Evolutionary conservation across 1,140 invertebrate species (phyloP).

Genomic region (Leptoteleia sp.): DNA sequence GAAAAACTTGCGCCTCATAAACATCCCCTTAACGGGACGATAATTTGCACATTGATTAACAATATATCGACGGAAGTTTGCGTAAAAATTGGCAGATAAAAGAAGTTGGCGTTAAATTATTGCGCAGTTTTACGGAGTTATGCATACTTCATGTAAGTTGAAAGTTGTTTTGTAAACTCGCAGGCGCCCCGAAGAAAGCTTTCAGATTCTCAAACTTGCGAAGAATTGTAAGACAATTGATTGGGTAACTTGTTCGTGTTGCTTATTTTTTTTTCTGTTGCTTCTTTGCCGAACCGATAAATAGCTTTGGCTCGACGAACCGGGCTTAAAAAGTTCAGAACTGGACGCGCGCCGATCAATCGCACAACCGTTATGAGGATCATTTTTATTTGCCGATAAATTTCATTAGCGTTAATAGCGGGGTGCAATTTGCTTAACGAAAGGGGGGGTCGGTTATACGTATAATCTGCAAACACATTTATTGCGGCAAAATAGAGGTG

Average conservation of each 20-base stretch:
- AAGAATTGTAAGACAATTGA: constrained; percentile 48
- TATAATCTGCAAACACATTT: constrained; percentile 53
- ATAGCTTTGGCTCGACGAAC: background rate
- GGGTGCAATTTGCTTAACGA: constrained; percentile 8
- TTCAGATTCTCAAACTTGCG: constrained; percentile 22
- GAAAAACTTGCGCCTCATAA: too few relatives aligned
- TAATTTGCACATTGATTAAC: constrained; percentile 26
- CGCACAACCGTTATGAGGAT: background rate
- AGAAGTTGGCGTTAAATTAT: constrained; percentile 38
- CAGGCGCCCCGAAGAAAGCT: constrained; percentile 2
- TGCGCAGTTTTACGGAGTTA: constrained; percentile 22
- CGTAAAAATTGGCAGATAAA: constrained; percentile 25
- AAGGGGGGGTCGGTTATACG: constrained; percentile 15
- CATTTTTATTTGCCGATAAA: constrained; percentile 29
- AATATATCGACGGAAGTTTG: constrained; percentile 12
- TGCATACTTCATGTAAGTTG: constrained; percentile 25
- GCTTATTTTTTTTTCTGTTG: constrained; percentile 1
- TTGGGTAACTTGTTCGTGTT: constrained; percentile 32
- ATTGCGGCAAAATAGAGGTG: constrained; percentile 46
- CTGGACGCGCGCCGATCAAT: constrained; percentile 8
- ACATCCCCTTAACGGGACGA: background rate
- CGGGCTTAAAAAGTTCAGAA: too few relatives aligned
- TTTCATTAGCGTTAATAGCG: constrained; percentile 44
- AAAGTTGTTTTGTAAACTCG: constrained; percentile 48
- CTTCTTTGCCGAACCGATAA: constrained; percentile 1